These are phyloP conservation scores for Thymelicus lineola DNA, from an alignment of 2,888 invertebrate species.

Conservation along the genomic window DNA sequence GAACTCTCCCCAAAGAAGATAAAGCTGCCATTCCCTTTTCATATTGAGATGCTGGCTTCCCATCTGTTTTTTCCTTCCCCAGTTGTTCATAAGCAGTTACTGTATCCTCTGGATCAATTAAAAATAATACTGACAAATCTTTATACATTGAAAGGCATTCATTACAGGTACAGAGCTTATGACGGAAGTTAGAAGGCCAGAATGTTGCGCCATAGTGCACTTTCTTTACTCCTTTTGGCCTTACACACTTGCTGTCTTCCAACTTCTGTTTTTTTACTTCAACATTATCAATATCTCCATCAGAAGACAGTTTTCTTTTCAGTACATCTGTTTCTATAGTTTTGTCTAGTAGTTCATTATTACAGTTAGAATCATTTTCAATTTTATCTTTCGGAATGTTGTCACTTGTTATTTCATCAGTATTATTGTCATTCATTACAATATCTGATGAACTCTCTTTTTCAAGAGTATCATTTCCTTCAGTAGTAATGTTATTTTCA, in stretches of 20 bases:
- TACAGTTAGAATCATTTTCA: slow-evolving; percentile 7
- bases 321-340: slow-evolving; percentile 46
- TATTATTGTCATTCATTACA: slow-evolving; percentile 30
- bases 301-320: slow-evolving; percentile 66
- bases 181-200: slow-evolving; percentile 91
- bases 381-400: slow-evolving; percentile 24
- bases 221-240: slow-evolving; percentile 63
- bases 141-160: slow-evolving; percentile 90
- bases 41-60: slow-evolving; percentile 83
- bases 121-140: slow-evolving; percentile 87
- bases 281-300: slow-evolving; percentile 48
- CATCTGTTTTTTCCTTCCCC: slow-evolving; percentile 86
- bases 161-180: slow-evolving; percentile 89
- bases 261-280: slow-evolving; percentile 64
- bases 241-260: slow-evolving; percentile 53
- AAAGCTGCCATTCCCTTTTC: slow-evolving; percentile 92
- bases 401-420: slow-evolving; percentile 31
- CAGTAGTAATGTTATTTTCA: not conserved
- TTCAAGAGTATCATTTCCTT: slow-evolving; percentile 15
- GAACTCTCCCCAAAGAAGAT: slow-evolving; percentile 91
- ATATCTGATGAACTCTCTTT: slow-evolving; percentile 24
- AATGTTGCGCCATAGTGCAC: slow-evolving; percentile 87
- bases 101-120: slow-evolving; percentile 93
- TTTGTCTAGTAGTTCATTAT: slow-evolving; percentile 39
- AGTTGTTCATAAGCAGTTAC: slow-evolving; percentile 92